Percentiles rank a stretch among this genome's conserved stretches.
phyloP scores from a whole-genome alignment of 37 sponge, comb jelly and placozoan genomes.

The Chondrosia reniformis region DNA sequence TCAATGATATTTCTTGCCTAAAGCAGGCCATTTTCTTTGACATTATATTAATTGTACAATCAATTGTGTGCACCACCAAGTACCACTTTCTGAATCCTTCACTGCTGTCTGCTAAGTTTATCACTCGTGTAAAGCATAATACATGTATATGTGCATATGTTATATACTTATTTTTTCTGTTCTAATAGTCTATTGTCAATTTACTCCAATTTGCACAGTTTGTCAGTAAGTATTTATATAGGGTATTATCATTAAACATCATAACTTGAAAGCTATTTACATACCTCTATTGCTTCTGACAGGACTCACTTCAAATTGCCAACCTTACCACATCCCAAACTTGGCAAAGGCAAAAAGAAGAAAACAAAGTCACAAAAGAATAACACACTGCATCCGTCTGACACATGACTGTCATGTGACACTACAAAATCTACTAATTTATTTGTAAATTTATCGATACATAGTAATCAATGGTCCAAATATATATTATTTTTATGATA shows the following conservation, averaged over 20 bases:
- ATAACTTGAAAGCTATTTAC: neutral
- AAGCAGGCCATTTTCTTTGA: too few species aligned
- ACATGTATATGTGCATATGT: neutral
- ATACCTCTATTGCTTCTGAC: neutral
- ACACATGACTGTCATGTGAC: too few species aligned
- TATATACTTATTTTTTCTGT: neutral
- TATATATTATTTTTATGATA: too few species aligned
- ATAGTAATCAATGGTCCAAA: too few species aligned
- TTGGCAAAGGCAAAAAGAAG: conserved; percentile 27
- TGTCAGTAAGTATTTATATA: conserved; percentile 71
- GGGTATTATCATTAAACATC: neutral
- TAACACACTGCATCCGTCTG: too few species aligned
- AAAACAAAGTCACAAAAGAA: neutral
- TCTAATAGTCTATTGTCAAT: conserved; percentile 77
- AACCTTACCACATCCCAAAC: conserved; percentile 24
- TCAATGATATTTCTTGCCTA: neutral
- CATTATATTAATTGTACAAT: too few species aligned
- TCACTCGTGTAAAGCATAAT: too few species aligned
- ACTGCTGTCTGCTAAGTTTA: too few species aligned
- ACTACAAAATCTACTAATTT: too few species aligned
- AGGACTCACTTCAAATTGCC: conserved; percentile 75
- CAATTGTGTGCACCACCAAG: too few species aligned
- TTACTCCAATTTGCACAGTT: conserved; percentile 73
- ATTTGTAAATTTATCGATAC: too few species aligned
- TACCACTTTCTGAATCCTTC: too few species aligned